Base-by-base conservation (phyloP, 2,888 invertebrate genomes). In the Selenia dentaria region DNA sequence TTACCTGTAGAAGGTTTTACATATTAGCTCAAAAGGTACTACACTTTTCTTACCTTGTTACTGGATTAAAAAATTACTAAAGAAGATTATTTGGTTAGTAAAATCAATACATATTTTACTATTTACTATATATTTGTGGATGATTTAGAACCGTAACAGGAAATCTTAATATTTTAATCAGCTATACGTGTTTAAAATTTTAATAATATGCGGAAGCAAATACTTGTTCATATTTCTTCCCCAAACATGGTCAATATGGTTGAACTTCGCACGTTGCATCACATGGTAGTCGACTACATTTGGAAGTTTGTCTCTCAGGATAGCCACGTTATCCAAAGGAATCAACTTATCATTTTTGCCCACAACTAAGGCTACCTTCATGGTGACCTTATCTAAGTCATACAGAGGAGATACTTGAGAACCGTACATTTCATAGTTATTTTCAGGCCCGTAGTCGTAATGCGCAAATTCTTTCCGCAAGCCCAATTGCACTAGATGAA, bases 281-380 rank as follows among this genome's bases (percentile, higher is more conserved):
- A 71, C 35, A 1, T 51, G 48, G 33, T 66, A 73, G 1, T 65
- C 50, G 1, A 54, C 47, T 5, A 73, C 67, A 50, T 75, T 76
- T 0, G 71, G 67, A 6, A 79, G 47, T 2, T 45, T 33, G n/a
- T 40, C 39, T 32, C 33, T 44, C 6, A 57, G 20, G 3, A 54
- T 18, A 0, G 25, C 44, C 0, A 68, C 66, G 37, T 76, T 73
- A 22, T 58, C 36, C 4, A 73, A 2, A 0, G 62, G 55, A 0
- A 92, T 83, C 10, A 93, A 54, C 67, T 81, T 86, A 55, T 94
- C 94, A 26, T 92, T 90, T 1, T 67, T 73, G 5, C 91, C 91
- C 46, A 81, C 91, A 44, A 91, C 81, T 6, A 93, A 54, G 10
- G 68, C 73, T 6, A 66, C 48, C 14, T 54, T 64, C 67, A 68